A percentile compares a stretch with the other conserved stretches of the same genome.
These are phyloP conservation scores for Lordiphosa fenestrarum DNA, from an alignment of 2,888 invertebrate species.

Conservation along the genomic window DNA sequence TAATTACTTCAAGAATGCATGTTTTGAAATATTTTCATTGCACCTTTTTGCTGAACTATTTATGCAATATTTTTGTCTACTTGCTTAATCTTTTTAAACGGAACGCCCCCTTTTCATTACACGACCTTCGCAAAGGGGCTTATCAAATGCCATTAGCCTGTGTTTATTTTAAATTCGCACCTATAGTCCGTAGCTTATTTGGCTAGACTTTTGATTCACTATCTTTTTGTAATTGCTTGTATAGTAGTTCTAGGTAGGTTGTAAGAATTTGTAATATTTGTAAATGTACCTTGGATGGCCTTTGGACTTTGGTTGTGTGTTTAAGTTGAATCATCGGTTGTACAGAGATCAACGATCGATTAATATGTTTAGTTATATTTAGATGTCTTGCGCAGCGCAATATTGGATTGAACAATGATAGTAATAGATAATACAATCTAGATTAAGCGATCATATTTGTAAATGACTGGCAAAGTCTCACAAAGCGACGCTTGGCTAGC, in stretches of 20 bases:
- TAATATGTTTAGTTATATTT: background rate
- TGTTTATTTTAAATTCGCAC: too few relatives aligned
- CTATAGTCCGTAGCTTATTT: too few relatives aligned
- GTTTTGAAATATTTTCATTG: too few relatives aligned
- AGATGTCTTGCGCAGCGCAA: too few relatives aligned
- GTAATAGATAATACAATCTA: too few relatives aligned
- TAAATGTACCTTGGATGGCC: background rate
- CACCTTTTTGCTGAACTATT: too few relatives aligned
- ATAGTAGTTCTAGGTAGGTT: background rate
- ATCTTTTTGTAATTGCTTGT: background rate
- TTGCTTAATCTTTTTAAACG: constrained; percentile 2
- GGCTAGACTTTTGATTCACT: background rate
- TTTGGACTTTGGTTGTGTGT: background rate
- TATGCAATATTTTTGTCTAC: background rate
- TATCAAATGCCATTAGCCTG: constrained; percentile 1
- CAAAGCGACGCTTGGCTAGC: too few relatives aligned
- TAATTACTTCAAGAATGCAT: too few relatives aligned
- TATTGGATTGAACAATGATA: too few relatives aligned
- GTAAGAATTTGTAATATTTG: background rate
- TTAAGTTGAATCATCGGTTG: background rate
- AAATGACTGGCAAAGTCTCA: too few relatives aligned
- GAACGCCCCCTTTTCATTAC: constrained; percentile 5
- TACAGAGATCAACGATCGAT: background rate
- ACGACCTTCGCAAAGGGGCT: constrained; percentile 3
- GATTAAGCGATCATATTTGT: too few relatives aligned